Conservation (phyloP, 1,140 invertebrate genomes). For the Drosophila elegans region DNA sequence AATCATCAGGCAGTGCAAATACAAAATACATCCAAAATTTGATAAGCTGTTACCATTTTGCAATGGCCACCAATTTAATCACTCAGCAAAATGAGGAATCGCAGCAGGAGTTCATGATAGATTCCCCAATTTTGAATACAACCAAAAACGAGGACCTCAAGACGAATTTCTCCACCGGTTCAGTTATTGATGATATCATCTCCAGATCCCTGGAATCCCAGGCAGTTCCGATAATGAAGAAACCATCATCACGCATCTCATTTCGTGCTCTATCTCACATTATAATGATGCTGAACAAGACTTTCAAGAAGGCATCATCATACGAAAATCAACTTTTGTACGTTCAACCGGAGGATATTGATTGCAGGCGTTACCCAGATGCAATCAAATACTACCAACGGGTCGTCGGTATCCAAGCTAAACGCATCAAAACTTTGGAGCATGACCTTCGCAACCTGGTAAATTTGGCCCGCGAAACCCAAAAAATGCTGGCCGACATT, state of each 20-base stretch:
- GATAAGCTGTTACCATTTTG: not conserved
- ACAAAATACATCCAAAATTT: constrained; percentile 33
- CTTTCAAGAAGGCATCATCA: not conserved
- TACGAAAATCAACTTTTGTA: not conserved
- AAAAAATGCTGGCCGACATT: constrained; percentile 45
- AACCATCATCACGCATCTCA: not conserved
- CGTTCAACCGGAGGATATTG: not conserved
- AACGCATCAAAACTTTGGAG: constrained; percentile 48
- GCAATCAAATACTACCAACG: constrained; percentile 23
- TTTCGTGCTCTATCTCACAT: constrained; percentile 34
- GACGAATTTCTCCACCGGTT: not conserved
- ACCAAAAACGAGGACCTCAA: not conserved
- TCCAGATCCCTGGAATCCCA: not conserved
- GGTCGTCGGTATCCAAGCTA: constrained; percentile 41
- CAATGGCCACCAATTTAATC: constrained; percentile 17
- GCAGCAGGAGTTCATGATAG: not conserved
- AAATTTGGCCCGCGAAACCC: constrained; percentile 50
- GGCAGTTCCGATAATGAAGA: not conserved
- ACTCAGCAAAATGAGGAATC: not conserved
- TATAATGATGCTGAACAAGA: constrained; percentile 21
- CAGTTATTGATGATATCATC: constrained; percentile 18
- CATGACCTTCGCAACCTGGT: constrained; percentile 31
- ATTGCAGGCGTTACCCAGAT: constrained; percentile 50
- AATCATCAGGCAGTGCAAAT: not conserved
- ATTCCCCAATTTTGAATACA: no score